phyloP scores from a whole-genome alignment of 2,888 invertebrate genomes.

The Sminthurides aquaticus region DNA sequence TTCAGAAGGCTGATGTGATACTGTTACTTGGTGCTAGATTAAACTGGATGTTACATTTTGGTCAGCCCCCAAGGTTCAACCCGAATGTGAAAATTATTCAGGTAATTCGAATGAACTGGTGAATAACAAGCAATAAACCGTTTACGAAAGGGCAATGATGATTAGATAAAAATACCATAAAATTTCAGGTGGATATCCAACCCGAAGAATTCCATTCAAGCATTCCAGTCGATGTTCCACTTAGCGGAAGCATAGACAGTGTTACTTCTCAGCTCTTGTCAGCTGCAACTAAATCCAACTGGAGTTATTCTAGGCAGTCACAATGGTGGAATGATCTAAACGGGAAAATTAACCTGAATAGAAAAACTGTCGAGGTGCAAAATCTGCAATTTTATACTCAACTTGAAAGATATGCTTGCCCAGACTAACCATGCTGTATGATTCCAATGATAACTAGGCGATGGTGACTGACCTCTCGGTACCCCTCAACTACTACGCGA shows the following conservation, averaged over 20 bases:
- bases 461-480: conserved; percentile 62
- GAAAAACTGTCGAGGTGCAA: conserved; percentile 59
- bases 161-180: neutral
- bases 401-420: neutral
- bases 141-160: neutral
- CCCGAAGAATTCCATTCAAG: conserved; percentile 92
- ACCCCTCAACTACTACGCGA: conserved; percentile 90
- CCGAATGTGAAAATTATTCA: conserved; percentile 81
- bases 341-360: conserved; percentile 66
- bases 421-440: neutral
- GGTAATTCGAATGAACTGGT: too few relatives aligned
- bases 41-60: conserved; percentile 98
- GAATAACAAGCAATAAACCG: neutral
- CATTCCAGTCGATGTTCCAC: conserved; percentile 65
- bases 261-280: conserved; percentile 60
- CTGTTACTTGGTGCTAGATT: conserved; percentile 81
- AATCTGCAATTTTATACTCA: neutral
- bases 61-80: conserved; percentile 74
- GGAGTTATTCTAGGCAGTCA: conserved; percentile 53
- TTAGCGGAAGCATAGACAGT: conserved; percentile 75
- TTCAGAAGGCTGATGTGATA: conserved; percentile 81
- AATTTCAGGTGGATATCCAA: conserved; percentile 65
- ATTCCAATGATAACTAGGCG: conserved; percentile 50
- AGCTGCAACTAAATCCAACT: conserved; percentile 55
- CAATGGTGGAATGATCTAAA: conserved; percentile 71